These are phyloP conservation scores for Lutraria rhynchaena DNA, from an alignment of 1,140 invertebrate species.

Conservation along the genomic window DNA sequence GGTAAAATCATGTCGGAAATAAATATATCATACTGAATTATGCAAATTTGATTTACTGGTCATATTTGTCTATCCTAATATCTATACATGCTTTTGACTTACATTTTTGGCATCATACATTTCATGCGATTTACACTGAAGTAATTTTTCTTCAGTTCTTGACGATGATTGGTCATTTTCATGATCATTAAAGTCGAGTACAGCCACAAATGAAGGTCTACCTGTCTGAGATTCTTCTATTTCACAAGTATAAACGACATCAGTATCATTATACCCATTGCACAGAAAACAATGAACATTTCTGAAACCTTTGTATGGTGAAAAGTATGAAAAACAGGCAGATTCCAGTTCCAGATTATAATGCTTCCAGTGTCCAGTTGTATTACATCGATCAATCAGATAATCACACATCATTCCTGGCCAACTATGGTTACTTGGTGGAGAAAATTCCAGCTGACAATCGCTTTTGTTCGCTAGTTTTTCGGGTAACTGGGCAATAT, in stretches of 20 bases:
- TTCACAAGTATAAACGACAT: not conserved
- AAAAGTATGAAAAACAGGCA: conserved; percentile 16
- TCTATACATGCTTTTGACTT: too few relatives aligned
- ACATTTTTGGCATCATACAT: too few relatives aligned
- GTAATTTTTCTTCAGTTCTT: too few relatives aligned
- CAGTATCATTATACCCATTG: conserved; percentile 10
- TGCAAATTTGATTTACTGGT: too few relatives aligned
- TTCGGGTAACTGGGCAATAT: not conserved
- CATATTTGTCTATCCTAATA: too few relatives aligned
- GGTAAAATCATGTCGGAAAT: too few relatives aligned
- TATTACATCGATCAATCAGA: conserved; percentile 1
- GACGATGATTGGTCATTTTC: not conserved
- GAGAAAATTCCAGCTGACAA: conserved; percentile 8
- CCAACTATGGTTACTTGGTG: not conserved
- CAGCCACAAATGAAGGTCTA: not conserved
- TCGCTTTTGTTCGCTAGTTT: not conserved
- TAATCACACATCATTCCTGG: not conserved
- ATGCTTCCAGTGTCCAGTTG: not conserved
- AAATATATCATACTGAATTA: too few relatives aligned
- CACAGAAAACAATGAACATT: conserved; percentile 37
- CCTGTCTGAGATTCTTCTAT: not conserved
- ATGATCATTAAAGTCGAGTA: conserved; percentile 23
- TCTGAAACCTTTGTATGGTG: conserved; percentile 2
- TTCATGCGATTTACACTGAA: too few relatives aligned
- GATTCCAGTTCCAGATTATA: conserved; percentile 1